These are phyloP conservation scores for Telmatherina bonti DNA, from an alignment of 2,797 vertebrate genomes.

Conservation along the genomic window DNA sequence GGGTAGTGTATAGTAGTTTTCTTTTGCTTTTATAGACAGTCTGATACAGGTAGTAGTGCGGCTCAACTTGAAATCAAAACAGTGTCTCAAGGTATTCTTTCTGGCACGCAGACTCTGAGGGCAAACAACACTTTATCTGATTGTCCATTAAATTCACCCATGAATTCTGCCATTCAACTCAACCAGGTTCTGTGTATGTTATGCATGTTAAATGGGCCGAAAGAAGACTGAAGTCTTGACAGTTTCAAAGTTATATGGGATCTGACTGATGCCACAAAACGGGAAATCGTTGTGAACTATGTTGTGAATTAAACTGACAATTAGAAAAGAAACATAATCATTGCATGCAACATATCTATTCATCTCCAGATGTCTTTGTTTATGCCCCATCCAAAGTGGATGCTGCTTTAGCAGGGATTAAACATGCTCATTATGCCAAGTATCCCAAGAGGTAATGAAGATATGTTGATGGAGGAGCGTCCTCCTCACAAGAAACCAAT, in stretches of 20 bases:
- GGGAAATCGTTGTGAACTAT: neutral
- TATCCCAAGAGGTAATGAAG: slow-evolving; percentile 62
- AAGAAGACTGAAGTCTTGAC: slow-evolving; percentile 23
- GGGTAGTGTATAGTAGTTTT: slow-evolving; percentile 73
- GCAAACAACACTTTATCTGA: slow-evolving; percentile 63
- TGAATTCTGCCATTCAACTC: slow-evolving; percentile 47
- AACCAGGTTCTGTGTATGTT: slow-evolving; percentile 6
- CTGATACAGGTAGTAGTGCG: slow-evolving; percentile 59
- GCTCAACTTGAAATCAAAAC: slow-evolving; percentile 74
- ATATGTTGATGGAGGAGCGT: slow-evolving; percentile 42
- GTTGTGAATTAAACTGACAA: neutral
- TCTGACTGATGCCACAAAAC: slow-evolving; percentile 6
- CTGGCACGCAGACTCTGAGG: slow-evolving; percentile 60
- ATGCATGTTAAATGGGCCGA: slow-evolving; percentile 36
- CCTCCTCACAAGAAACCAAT: slow-evolving; percentile 42
- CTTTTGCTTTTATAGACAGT: slow-evolving; percentile 72
- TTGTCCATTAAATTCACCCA: slow-evolving; percentile 44
- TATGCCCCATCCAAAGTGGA: slow-evolving; percentile 38
- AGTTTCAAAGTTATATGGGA: neutral
- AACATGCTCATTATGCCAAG: slow-evolving; percentile 63
- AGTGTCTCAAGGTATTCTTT: slow-evolving; percentile 66
- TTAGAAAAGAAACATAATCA: slow-evolving; percentile 14
- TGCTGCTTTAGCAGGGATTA: slow-evolving; percentile 53
- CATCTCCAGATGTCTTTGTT: slow-evolving; percentile 26
- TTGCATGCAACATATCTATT: neutral